Base-by-base conservation (phyloP, 2,113 vertebrate species). In the Accipiter virgatus region DNA sequence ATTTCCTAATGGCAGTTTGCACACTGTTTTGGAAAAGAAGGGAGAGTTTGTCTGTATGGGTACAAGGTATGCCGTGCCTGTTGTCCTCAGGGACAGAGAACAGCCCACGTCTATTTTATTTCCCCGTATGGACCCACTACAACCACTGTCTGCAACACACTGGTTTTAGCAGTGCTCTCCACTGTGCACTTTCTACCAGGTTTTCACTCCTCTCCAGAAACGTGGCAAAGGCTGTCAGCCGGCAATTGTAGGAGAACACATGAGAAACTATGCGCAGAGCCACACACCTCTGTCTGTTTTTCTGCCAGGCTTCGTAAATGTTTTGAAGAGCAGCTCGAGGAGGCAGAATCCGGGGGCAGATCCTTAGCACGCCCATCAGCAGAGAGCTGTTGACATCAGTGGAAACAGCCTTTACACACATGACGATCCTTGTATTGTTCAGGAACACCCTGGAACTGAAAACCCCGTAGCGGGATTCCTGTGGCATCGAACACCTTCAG, bases 101-200 rank as follows among this genome's bases (percentile, higher is more conserved):
- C 19, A 84, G 13, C 61, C 58, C 29, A 1, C 0, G 0, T 32
- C 66, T 53, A 9, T 75, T 79, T 68, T 42, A 36, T 61, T 32
- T 31, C 53, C 32, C 47, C 0, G 0, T 3, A 5, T 2, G 12
- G 53, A 80, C 34, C 26, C 48, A 23, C 31, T 6, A 4, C 56
- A 79, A 52, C 17, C 40, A 4, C 70, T 21, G 20, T 40, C 70
- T 62, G 74, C 52, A 50, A 12, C 72, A 29, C 55, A 5, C 3
- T 12, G 31, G 8, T 20, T 72, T 87, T 17, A 14, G 38, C 67
- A 36, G 21, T 15, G 73, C 56, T 67, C 65, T 62, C 19, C 27
- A 15, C 47, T 2, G 1, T 16, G 58, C 10, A 3, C 19, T 45
- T 29, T 32, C 9, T 25, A 12, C 31, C 29, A 63, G 21, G 7